Evolutionary conservation across 1,140 invertebrate genomes (phyloP).

Genomic region (Hyposmocoma kahamanoa): DNA sequence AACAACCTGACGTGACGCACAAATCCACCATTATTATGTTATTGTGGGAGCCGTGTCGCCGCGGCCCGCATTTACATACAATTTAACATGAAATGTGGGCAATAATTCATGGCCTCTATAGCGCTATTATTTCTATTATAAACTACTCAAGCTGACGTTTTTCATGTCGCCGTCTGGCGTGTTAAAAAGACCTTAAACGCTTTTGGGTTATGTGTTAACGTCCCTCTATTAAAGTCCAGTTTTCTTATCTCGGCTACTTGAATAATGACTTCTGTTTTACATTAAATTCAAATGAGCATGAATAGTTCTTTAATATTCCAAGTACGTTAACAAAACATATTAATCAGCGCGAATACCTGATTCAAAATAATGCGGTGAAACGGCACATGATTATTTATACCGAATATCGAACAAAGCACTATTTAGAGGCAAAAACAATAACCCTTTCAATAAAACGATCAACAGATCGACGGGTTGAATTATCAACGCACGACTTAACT

Average conservation of each 20-base stretch:
- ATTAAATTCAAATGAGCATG: conserved; percentile 17
- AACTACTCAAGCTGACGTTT: conserved; percentile 55
- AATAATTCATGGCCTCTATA: conserved; percentile 64
- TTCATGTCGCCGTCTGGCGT: conserved; percentile 47
- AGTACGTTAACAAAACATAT: conserved; percentile 32
- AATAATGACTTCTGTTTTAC: conserved; percentile 21
- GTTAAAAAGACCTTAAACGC: conserved; percentile 29
- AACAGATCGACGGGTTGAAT: conserved; percentile 43
- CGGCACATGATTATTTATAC: not conserved
- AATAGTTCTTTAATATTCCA: conserved; percentile 4
- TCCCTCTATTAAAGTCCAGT: conserved; percentile 25
- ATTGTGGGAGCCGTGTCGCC: conserved; percentile 65
- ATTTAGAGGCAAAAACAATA: conserved; percentile 25
- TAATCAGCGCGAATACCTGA: conserved; percentile 20
- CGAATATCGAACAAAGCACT: not conserved
- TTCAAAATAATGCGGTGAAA: not conserved
- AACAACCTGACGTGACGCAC: conserved; percentile 70
- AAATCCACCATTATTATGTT: conserved; percentile 72
- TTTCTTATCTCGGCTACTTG: conserved; percentile 22
- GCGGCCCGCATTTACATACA: conserved; percentile 66
- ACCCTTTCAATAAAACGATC: conserved; percentile 31
- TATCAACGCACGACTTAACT: conserved; percentile 52
- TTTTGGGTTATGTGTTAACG: conserved; percentile 34
- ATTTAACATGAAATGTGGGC: conserved; percentile 70
- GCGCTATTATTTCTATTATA: conserved; percentile 68